Evolutionary conservation across 1,140 invertebrate genomes (phyloP).

Genomic region (Condylostylus longicornis): DNA sequence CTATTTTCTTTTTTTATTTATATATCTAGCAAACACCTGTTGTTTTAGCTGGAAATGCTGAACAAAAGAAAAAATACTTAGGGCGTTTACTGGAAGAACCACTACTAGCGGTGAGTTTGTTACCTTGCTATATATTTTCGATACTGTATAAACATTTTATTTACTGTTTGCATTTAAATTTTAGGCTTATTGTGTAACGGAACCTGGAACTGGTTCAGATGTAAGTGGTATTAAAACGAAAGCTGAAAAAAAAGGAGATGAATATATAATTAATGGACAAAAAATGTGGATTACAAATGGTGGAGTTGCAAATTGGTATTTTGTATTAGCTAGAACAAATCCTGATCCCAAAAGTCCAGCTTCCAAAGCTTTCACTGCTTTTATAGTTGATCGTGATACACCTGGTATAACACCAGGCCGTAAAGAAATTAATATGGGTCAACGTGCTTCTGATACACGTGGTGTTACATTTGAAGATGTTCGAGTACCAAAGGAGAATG

Average conservation of each 20-base stretch:
- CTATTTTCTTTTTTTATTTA: conserved; percentile 22
- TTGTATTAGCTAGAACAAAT: conserved; percentile 77
- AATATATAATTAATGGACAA: conserved; percentile 84
- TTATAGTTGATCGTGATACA: conserved; percentile 77
- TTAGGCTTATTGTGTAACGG: conserved; percentile 79
- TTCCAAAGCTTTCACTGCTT: conserved; percentile 81
- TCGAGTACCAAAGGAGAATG: conserved; percentile 47
- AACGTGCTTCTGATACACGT: conserved; percentile 69
- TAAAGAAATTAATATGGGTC: conserved; percentile 83
- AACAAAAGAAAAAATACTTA: conserved; percentile 87
- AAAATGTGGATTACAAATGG: conserved; percentile 98
- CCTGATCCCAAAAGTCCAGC: conserved; percentile 74
- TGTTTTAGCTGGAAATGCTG: conserved; percentile 66
- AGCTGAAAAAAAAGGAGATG: conserved; percentile 81
- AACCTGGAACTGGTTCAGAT: conserved; percentile 81
- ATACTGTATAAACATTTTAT: background rate
- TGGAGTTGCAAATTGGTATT: conserved; percentile 88
- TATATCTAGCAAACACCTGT: conserved; percentile 81
- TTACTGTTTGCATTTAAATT: background rate
- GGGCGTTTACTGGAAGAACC: conserved; percentile 75
- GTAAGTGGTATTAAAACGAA: conserved; percentile 72
- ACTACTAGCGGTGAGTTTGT: conserved; percentile 62
- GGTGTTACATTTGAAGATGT: conserved; percentile 68
- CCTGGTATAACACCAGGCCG: conserved; percentile 69
- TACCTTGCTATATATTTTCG: background rate